A percentile compares a stretch with the other conserved stretches of the same genome.
Conservation (phyloP, 1,140 invertebrate genomes). For the Zaprionus vittiger region DNA sequence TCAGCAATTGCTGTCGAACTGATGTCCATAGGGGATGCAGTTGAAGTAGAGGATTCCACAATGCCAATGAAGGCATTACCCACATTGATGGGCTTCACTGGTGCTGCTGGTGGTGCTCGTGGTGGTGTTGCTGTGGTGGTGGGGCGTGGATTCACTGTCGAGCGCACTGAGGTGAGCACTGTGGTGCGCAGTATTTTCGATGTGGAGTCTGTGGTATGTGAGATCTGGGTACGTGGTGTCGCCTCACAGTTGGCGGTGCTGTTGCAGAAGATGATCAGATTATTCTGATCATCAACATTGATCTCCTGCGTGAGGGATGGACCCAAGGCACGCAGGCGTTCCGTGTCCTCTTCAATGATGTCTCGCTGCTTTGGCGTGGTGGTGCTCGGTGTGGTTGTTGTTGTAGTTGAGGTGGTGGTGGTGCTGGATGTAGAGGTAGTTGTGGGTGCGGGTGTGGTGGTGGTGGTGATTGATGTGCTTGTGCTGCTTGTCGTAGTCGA, state of each 20-base stretch:
- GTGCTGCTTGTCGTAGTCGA: conserved; percentile 13
- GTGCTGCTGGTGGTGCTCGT: conserved; percentile 8
- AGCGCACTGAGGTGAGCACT: conserved; percentile 69
- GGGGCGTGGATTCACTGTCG: conserved; percentile 67
- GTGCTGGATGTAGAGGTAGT: conserved; percentile 20
- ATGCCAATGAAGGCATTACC: conserved; percentile 53
- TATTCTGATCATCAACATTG: conserved; percentile 74
- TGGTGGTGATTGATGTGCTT: conserved; percentile 29
- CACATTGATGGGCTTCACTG: neutral
- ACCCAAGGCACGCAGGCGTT: conserved; percentile 64
- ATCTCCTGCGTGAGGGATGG: conserved; percentile 70
- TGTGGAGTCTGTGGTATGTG: conserved; percentile 63
- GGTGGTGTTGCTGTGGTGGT: conserved; percentile 40
- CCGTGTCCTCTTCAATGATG: conserved; percentile 70
- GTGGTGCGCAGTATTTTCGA: conserved; percentile 71
- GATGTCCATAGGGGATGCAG: conserved; percentile 43
- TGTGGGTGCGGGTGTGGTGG: conserved; percentile 27
- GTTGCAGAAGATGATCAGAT: conserved; percentile 78
- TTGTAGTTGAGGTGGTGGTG: conserved; percentile 9
- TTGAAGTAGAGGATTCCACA: conserved; percentile 49
- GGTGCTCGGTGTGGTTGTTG: conserved; percentile 16
- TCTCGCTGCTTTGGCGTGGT: conserved; percentile 20
- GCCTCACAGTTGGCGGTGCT: conserved; percentile 60
- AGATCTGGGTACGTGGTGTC: conserved; percentile 50
- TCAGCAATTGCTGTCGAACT: conserved; percentile 80